phyloP scores from a whole-genome alignment of 2,888 invertebrate genomes.

The Polyommatus icarus region DNA sequence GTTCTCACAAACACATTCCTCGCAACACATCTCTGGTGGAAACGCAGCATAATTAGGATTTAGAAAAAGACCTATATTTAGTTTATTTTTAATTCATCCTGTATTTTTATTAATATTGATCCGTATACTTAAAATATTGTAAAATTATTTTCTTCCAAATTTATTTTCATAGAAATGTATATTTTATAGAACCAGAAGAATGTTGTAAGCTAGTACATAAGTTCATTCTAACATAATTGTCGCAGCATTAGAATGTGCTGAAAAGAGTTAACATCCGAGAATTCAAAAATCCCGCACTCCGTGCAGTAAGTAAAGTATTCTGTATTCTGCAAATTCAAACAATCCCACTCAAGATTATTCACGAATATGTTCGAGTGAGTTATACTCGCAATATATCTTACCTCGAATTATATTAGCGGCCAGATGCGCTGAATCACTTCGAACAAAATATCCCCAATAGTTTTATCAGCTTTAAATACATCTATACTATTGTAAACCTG shows the following conservation, averaged over 20 bases:
- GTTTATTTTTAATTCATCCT: too few species aligned
- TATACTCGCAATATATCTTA: conserved; percentile 24
- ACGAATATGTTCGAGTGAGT: conserved; percentile 25
- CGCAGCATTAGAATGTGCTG: background rate
- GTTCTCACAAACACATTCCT: too few species aligned
- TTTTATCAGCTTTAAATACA: background rate
- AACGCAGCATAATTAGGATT: too few species aligned
- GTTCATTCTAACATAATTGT: background rate
- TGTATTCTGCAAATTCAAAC: conserved; percentile 13
- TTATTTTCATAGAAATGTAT: too few species aligned
- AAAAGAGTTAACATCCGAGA: background rate
- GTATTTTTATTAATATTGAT: too few species aligned
- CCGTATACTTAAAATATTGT: too few species aligned
- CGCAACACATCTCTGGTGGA: too few species aligned
- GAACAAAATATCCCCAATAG: background rate
- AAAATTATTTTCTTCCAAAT: too few species aligned
- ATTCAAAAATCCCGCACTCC: background rate
- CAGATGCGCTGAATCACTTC: conserved; percentile 23
- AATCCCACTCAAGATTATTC: conserved; percentile 9
- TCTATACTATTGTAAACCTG: too few species aligned
- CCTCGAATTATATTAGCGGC: conserved; percentile 23
- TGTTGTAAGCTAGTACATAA: background rate
- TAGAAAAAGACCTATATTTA: too few species aligned
- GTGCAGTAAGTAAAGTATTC: conserved; percentile 18
- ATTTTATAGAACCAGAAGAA: background rate